Percentiles rank a stretch among this genome's conserved stretches.
These are phyloP conservation scores for Eulemur macaco DNA, from an alignment of 2,113 vertebrate genomes.

Conservation along the genomic window DNA sequence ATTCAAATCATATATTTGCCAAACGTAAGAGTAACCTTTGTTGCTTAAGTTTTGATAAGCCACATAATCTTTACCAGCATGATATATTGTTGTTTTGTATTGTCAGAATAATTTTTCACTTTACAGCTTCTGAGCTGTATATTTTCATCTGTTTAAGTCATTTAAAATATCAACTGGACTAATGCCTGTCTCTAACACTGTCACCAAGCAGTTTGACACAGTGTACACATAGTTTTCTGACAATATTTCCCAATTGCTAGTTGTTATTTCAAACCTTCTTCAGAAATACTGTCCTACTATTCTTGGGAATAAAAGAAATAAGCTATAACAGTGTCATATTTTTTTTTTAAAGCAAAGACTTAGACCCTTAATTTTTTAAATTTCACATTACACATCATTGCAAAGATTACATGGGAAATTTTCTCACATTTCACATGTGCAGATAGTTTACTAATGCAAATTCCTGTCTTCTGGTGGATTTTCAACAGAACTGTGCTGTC, in stretches of 20 bases:
- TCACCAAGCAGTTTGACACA: neutral
- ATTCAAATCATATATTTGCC: neutral
- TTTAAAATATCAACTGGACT: neutral
- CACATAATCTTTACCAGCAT: neutral
- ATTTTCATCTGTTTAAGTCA: neutral
- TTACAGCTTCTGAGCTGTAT: neutral
- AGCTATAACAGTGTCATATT: neutral
- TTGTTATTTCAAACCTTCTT: conserved; percentile 23
- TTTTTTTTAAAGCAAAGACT: neutral
- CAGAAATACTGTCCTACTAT: neutral
- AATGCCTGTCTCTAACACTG: neutral
- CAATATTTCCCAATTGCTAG: neutral
- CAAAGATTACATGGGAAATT: neutral
- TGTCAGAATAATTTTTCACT: neutral
- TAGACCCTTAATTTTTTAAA: neutral
- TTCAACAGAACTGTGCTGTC: neutral
- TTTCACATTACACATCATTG: neutral
- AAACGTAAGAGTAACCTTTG: neutral
- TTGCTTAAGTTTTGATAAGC: neutral
- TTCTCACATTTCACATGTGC: fast-evolving
- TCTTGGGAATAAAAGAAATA: neutral
- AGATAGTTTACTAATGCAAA: neutral
- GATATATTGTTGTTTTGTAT: neutral
- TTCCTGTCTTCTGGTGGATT: neutral
- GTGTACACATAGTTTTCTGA: neutral